These are phyloP conservation scores for Cosmia pyralina DNA, from an alignment of 2,888 invertebrate species.

Conservation along the genomic window DNA sequence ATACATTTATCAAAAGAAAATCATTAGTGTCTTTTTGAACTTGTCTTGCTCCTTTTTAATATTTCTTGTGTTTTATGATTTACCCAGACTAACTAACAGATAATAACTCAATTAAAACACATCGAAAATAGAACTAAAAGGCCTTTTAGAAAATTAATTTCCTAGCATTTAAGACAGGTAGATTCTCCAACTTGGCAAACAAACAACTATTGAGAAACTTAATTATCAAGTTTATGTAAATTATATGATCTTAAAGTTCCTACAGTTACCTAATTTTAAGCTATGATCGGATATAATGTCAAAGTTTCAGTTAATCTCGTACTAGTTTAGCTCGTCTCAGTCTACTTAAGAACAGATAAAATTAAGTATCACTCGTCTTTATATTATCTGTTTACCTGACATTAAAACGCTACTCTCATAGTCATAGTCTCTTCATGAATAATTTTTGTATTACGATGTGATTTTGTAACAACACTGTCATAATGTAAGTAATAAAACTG, in stretches of 20 bases:
- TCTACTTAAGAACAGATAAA: slow-evolving; percentile 19
- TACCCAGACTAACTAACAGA: background rate
- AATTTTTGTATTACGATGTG: slow-evolving; percentile 2
- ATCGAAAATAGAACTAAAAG: background rate
- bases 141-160: background rate
- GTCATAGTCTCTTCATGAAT: slow-evolving; percentile 22
- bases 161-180: background rate
- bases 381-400: background rate
- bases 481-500: slow-evolving; percentile 10
- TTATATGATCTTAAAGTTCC: slow-evolving; percentile 44
- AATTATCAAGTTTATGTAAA: slow-evolving; percentile 41
- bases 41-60: too few species aligned
- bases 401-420: slow-evolving; percentile 8
- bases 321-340: slow-evolving; percentile 30
- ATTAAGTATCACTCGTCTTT: background rate
- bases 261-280: slow-evolving; percentile 49
- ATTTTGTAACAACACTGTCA: slow-evolving; percentile 21
- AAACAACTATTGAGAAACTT: slow-evolving; percentile 28
- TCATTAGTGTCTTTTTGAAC: background rate
- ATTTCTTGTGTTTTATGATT: background rate
- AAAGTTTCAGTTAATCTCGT: slow-evolving; percentile 54
- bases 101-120: background rate
- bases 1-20: background rate
- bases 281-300: slow-evolving; percentile 51
- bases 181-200: background rate